Percentiles rank a stretch among this genome's conserved stretches.
These are phyloP conservation scores for Drosophila mimica DNA, from an alignment of 2,888 invertebrate species.

Conservation along the genomic window DNA sequence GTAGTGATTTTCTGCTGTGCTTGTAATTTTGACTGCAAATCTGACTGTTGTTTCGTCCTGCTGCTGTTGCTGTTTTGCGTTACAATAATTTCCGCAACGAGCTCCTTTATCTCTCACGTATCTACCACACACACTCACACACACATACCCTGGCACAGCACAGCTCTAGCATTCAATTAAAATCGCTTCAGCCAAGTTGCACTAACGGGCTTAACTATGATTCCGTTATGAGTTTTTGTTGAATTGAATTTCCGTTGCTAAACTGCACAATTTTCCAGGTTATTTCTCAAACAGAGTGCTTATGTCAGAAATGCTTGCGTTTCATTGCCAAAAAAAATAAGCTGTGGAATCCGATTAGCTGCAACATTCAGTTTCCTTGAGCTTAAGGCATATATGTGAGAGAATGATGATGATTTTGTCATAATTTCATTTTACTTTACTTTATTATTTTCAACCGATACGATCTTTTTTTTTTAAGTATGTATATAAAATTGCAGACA, in stretches of 20 bases:
- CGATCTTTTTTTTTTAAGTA: neutral
- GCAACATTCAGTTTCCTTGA: neutral
- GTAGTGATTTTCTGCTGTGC: conserved; percentile 14
- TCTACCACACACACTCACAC: neutral
- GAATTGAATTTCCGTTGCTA: conserved; percentile 22
- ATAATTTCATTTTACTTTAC: neutral
- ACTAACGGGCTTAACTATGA: conserved; percentile 30
- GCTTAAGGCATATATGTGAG: neutral
- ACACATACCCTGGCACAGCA: neutral
- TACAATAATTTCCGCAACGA: conserved; percentile 29
- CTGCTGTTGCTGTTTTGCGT: conserved; percentile 41
- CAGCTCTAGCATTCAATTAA: conserved; percentile 53
- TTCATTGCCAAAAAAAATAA: neutral
- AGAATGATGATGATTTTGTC: neutral
- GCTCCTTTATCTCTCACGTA: conserved; percentile 22
- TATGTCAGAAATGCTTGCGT: neutral
- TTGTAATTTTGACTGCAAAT: conserved; percentile 48
- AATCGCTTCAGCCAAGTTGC: conserved; percentile 34
- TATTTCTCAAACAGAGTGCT: conserved; percentile 5
- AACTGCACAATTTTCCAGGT: conserved; percentile 1
- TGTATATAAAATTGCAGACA: neutral
- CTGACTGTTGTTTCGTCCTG: conserved; percentile 34
- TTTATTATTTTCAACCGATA: neutral
- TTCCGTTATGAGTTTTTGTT: conserved; percentile 25
- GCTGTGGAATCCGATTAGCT: neutral